Evolutionary conservation across 2,888 invertebrate species (phyloP), one percentile per base, ranked within the genome.

Genomic region (Bugula neritina): DNA sequence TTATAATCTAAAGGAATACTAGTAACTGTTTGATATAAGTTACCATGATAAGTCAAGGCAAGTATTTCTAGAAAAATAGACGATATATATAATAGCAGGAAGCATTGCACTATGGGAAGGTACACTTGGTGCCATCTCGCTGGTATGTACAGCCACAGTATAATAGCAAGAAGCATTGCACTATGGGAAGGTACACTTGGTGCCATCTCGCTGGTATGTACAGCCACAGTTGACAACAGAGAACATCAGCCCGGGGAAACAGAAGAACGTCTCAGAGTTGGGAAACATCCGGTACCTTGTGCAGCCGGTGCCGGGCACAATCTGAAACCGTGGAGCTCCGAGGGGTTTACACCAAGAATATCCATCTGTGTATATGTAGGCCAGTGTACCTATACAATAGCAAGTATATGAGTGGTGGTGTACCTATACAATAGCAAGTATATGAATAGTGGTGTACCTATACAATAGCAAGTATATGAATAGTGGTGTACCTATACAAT

Each of bases 131-230:
- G 63, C 31, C 34, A 13, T 21, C 31, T 29, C 31, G 2, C 5
- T 27, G 27, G 63, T 63, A 63, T 21, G 31, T 63, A 27, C 63
- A 63, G 63, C 27, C 63, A 63, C 63, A 63, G 31, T n/a, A n/a
- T n/a, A n/a, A n/a, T n/a, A n/a, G n/a, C n/a, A n/a, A n/a, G n/a
- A n/a, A n/a, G n/a, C n/a, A n/a, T n/a, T n/a, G n/a, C n/a, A 13
- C n/a, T 31, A 63, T 25, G 34, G 63, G 25, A 63, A 34, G 13
- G 63, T 63, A n/a, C 63, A 63, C 2, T 27, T 27, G 10, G 63
- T 13, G 63, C 31, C 34, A 13, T 21, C 31, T 29, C 31, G 2
- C 5, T 27, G 27, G 63, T 63, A 63, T 21, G 31, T 63, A 27
- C 63, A 63, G 63, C 27, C 63, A 63, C 63, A 63, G 31, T 63